phyloP scores from a whole-genome alignment of 2,113 vertebrate genomes.

The Strigops habroptila region DNA sequence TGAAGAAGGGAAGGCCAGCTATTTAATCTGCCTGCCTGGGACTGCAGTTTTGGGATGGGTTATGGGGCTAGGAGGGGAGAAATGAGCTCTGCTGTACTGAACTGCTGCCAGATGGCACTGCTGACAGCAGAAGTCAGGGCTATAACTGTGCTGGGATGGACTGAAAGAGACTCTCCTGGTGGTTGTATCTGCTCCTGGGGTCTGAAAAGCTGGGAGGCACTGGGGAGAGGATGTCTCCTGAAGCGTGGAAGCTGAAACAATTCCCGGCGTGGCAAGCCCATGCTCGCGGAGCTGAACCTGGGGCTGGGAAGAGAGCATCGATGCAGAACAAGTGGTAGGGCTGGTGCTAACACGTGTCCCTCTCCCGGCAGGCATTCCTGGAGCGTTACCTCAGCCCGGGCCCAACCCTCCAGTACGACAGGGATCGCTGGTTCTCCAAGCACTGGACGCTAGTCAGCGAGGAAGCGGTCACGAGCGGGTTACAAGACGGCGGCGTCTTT shows the following conservation, averaged over 20 bases:
- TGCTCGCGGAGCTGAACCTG: fast-evolving
- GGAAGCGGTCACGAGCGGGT: constrained; percentile 74
- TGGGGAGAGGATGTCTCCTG: neutral
- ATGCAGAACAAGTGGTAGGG: neutral
- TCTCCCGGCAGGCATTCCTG: constrained; percentile 75
- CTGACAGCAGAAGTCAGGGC: neutral
- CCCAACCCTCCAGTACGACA: constrained; percentile 77
- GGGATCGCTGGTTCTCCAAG: constrained; percentile 76
- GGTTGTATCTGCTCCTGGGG: neutral
- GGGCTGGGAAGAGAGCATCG: neutral
- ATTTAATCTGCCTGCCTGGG: neutral
- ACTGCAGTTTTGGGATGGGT: neutral
- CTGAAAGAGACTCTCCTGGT: neutral
- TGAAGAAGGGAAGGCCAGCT: neutral
- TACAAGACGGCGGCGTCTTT: constrained; percentile 73
- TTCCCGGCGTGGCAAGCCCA: neutral
- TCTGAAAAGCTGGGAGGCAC: neutral
- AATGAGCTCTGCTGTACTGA: neutral
- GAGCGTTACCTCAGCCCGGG: constrained; percentile 78
- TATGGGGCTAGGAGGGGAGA: neutral
- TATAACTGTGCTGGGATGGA: neutral
- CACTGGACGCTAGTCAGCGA: constrained; percentile 80
- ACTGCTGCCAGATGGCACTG: neutral
- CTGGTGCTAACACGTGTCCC: neutral
- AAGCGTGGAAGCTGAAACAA: neutral